Evolutionary conservation across 2,888 invertebrate genomes (phyloP).

Genomic region (Amblyteles armatorius): DNA sequence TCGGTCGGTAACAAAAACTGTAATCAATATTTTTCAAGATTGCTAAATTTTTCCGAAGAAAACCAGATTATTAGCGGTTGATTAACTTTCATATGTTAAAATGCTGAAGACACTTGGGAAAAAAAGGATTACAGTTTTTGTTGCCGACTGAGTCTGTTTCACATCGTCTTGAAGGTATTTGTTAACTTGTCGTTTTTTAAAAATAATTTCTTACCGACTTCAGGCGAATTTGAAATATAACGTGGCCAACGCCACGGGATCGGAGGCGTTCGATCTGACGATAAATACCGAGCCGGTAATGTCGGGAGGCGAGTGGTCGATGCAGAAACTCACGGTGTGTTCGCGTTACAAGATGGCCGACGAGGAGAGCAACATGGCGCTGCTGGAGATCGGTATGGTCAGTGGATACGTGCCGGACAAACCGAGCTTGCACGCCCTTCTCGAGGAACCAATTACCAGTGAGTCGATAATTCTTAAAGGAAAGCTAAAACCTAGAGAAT

Average conservation of each 20-base stretch:
- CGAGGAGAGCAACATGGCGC: conserved; percentile 86
- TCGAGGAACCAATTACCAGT: conserved; percentile 84
- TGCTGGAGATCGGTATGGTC: conserved; percentile 87
- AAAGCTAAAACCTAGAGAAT: too few relatives aligned
- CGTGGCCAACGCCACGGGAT: conserved; percentile 84
- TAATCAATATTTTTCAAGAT: too few relatives aligned
- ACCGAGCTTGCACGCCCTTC: conserved; percentile 86
- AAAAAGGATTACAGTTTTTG: too few relatives aligned
- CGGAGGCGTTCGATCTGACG: conserved; percentile 86
- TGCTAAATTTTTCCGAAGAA: too few relatives aligned
- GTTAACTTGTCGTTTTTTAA: not conserved
- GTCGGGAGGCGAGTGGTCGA: conserved; percentile 84
- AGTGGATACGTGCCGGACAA: conserved; percentile 88
- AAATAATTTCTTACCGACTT: not conserved
- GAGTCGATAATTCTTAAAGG: conserved; percentile 72
- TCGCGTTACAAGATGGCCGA: conserved; percentile 83
- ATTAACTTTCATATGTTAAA: too few relatives aligned
- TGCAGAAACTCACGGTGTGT: conserved; percentile 82
- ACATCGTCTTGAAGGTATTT: conserved; percentile 9
- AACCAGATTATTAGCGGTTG: too few relatives aligned
- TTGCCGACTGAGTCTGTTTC: not conserved
- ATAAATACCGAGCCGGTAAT: conserved; percentile 84
- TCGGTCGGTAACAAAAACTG: too few relatives aligned
- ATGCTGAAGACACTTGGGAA: too few relatives aligned
- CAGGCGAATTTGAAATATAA: conserved; percentile 86